Conservation (phyloP, 2,888 invertebrate genomes). For the Ferdinandea cuprea region DNA sequence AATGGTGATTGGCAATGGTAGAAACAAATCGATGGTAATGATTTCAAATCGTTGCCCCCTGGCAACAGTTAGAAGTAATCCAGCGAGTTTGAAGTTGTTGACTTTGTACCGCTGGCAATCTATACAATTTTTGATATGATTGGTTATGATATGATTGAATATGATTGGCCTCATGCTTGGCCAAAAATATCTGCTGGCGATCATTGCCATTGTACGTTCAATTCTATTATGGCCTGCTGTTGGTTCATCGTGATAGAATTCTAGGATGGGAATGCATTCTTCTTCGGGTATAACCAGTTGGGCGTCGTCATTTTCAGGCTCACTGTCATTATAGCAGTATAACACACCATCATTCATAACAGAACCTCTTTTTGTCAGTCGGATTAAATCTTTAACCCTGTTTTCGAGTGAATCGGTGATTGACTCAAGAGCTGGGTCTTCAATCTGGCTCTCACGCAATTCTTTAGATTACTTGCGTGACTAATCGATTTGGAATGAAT, state of each 20-base stretch:
- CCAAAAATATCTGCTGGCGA: conserved; percentile 67
- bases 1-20: conserved; percentile 66
- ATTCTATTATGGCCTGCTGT: conserved; percentile 71
- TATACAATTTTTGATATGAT: conserved; percentile 32
- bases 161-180: conserved; percentile 55
- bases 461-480: conserved; percentile 1
- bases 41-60: conserved; percentile 71
- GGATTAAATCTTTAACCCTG: neutral
- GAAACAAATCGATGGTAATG: conserved; percentile 64
- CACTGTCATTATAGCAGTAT: conserved; percentile 45
- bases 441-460: neutral
- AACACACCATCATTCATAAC: conserved; percentile 43
- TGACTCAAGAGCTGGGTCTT: neutral
- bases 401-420: conserved; percentile 18
- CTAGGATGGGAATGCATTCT: conserved; percentile 43
- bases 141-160: no score
- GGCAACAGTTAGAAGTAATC: conserved; percentile 64
- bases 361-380: conserved; percentile 7
- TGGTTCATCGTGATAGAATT: conserved; percentile 62
- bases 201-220: conserved; percentile 54
- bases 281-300: conserved; percentile 45
- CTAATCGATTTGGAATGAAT: conserved; percentile 7
- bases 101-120: conserved; percentile 65
- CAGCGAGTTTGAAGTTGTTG: conserved; percentile 59
- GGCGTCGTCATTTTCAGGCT: conserved; percentile 41